Evolutionary conservation across 2,888 invertebrate species (phyloP), one percentile per base, ranked within the genome.

Genomic region (Heliconius cydno): DNA sequence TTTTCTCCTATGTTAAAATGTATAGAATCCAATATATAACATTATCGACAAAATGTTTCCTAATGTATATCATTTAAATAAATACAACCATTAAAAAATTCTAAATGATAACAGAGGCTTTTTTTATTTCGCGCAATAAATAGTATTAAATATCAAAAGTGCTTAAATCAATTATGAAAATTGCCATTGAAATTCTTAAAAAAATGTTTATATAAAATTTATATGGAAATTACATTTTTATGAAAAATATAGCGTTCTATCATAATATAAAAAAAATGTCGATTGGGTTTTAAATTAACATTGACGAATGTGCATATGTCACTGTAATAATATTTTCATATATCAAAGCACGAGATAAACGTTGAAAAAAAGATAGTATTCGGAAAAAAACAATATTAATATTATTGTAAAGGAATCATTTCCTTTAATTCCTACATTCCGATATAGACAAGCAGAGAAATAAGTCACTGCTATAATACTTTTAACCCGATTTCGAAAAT

Each of bases 321-420:
- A n/a, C n/a, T 68, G 68, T n/a, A 38, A 68, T 68, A 68, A 68
- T 68, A 68, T 68, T 68, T 68, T 38, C 38, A 38, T 68, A n/a
- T n/a, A 10, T 38, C 68, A 68, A 68, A 9, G 28, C 30, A 3
- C 19, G 12, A 13, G 38, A 38, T 4, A 4, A 65, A 30, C 25
- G 15, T 28, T 15, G 65, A 13, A 28, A 15, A 65, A 25, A n/a
- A 25, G 1, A 63, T n/a, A 0, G 25, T 63, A 63, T 65, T 63
- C 63, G 7, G 13, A 63, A 65, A 2, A 28, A 13, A 2, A 65
- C 12, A 25, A 63, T 65, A 10, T 65, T 15, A 13, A 60, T 4
- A 10, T n/a, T 10, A n/a, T 60, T 0, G 0, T n/a, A n/a, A n/a
- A 7, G 15, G 4, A 9, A 22, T 57, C 7, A 57, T 22, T 57